Conservation (phyloP, 2,888 invertebrate species). For the Lasioglossum pauxillum region DNA sequence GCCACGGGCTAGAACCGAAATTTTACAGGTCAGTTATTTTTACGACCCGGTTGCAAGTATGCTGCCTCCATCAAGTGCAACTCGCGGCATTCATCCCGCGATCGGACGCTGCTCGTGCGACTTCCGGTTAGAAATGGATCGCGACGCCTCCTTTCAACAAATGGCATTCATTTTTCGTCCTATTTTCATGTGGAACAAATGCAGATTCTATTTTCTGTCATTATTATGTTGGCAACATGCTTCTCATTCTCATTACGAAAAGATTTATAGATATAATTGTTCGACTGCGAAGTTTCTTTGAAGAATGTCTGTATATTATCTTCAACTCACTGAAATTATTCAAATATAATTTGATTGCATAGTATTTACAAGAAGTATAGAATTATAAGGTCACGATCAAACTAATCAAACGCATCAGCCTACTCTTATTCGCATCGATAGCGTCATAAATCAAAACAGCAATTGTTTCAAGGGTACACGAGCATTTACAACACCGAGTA, state of each 20-base stretch:
- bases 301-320: not conserved
- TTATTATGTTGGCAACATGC: too few relatives aligned
- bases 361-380: not conserved
- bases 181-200: not conserved
- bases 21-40: slow-evolving; percentile 37
- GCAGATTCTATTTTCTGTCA: not conserved
- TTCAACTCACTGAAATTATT: not conserved
- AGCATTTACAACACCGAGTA: not conserved
- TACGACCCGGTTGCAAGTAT: not conserved
- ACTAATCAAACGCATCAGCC: not conserved
- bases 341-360: not conserved
- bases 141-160: not conserved
- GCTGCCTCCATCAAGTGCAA: slow-evolving; percentile 9
- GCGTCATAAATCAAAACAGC: not conserved
- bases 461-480: not conserved
- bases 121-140: slow-evolving; percentile 22
- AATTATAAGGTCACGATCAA: not conserved
- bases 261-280: not conserved
- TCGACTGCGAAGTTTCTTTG: not conserved
- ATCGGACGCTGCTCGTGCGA: not conserved
- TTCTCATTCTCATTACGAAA: not conserved
- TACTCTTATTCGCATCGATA: not conserved
- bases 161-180: not conserved
- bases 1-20: not conserved
- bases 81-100: not conserved